phyloP scores from a whole-genome alignment of 2,113 vertebrate genomes.

The Mesembrinibis cayennensis region DNA sequence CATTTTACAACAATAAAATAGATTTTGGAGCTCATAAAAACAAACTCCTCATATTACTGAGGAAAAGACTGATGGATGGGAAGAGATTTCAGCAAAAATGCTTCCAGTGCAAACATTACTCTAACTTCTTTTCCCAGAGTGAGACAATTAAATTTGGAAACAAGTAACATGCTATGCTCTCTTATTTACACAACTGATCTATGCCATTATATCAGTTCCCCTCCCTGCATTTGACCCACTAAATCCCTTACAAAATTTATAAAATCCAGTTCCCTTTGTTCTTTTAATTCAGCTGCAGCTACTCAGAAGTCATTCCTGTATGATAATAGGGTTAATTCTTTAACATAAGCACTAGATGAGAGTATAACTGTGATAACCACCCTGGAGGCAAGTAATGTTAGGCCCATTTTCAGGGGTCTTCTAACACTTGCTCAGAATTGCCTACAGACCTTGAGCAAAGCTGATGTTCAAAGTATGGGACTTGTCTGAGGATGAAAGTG shows the following conservation, averaged over 20 bases:
- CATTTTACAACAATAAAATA: neutral
- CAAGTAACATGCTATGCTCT: neutral
- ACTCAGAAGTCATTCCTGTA: neutral
- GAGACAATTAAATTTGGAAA: neutral
- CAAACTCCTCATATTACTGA: neutral
- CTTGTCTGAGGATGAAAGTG: slow-evolving; percentile 7
- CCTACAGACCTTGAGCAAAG: neutral
- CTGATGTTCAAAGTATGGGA: neutral
- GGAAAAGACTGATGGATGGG: neutral
- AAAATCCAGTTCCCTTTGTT: neutral
- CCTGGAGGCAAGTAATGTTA: neutral
- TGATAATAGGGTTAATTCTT: neutral
- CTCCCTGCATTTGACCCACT: neutral
- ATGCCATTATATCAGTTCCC: neutral
- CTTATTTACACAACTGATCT: neutral
- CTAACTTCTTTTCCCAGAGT: neutral
- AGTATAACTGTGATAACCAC: neutral
- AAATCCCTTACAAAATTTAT: neutral
- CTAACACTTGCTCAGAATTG: neutral
- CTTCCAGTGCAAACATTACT: neutral
- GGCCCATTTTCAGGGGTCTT: neutral
- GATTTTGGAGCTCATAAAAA: neutral
- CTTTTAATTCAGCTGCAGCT: neutral
- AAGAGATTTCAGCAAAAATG: neutral
- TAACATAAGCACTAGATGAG: neutral